These are phyloP conservation scores for Hippotragus niger DNA, from an alignment of 2,113 vertebrate species.

Conservation along the genomic window DNA sequence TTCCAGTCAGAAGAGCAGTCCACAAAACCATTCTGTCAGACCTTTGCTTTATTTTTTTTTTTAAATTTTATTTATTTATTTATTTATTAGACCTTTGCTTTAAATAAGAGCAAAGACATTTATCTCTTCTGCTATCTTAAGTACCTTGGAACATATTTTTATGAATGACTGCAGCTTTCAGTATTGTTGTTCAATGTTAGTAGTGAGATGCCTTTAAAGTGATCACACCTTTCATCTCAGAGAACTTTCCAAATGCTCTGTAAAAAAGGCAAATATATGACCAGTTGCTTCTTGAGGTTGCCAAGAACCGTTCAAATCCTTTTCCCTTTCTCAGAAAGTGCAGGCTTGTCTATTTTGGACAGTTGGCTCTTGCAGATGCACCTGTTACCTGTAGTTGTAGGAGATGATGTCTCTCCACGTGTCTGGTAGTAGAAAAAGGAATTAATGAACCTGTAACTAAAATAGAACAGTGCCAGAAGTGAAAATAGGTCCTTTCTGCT, in stretches of 20 bases:
- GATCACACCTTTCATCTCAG: conserved; percentile 36
- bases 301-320: not conserved
- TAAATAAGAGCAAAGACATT: conserved; percentile 24
- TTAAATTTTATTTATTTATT: too few relatives aligned
- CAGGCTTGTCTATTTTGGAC: not conserved
- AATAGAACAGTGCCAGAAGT: not conserved
- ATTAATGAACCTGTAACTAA: not conserved
- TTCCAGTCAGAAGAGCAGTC: not conserved
- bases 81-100: not conserved
- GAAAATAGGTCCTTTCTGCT: not conserved
- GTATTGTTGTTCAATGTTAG: conserved; percentile 37
- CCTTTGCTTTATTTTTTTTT: not conserved
- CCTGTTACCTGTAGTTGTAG: not conserved
- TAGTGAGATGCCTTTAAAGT: conserved; percentile 43
- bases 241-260: conserved; percentile 21
- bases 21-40: not conserved
- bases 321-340: conserved; percentile 3
- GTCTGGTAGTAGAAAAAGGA: not conserved
- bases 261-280: not conserved
- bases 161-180: not conserved
- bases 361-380: not conserved
- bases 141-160: conserved; percentile 30
- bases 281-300: not conserved
- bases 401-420: conserved; percentile 15
- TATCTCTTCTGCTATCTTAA: conserved; percentile 32